Evolutionary conservation across 2,888 invertebrate genomes (phyloP).

Genomic region (Malachius bipustulatus): DNA sequence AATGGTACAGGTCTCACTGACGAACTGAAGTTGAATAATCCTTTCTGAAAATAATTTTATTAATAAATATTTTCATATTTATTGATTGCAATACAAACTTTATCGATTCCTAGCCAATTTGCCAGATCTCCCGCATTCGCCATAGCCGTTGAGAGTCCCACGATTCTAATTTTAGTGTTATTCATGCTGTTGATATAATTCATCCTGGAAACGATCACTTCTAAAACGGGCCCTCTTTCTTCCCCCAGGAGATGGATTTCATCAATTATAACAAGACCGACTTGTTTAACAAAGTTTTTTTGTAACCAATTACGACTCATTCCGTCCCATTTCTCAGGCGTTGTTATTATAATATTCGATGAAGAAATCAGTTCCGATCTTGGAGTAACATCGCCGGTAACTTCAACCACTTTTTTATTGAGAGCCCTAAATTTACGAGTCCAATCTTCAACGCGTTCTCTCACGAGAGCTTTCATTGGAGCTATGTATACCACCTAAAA

Average conservation of each 20-base stretch:
- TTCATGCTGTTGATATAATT: constrained; percentile 93
- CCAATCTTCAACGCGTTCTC: constrained; percentile 96
- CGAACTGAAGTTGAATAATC: constrained; percentile 93
- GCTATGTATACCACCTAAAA: constrained; percentile 90
- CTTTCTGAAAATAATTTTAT: constrained; percentile 43
- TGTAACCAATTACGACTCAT: constrained; percentile 98
- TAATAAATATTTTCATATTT: neutral
- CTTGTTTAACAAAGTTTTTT: constrained; percentile 83
- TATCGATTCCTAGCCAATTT: constrained; percentile 77
- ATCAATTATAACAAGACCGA: constrained; percentile 89
- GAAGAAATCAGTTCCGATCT: constrained; percentile 71
- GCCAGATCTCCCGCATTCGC: constrained; percentile 96
- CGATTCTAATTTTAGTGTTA: constrained; percentile 66
- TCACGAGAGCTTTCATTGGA: constrained; percentile 92
- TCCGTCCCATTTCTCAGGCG: constrained; percentile 99
- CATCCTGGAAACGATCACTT: constrained; percentile 95
- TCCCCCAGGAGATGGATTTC: constrained; percentile 96
- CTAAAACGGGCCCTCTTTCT: constrained; percentile 80
- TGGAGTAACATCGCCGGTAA: constrained; percentile 89
- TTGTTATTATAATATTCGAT: constrained; percentile 92
- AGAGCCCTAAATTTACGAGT: constrained; percentile 60
- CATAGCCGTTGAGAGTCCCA: constrained; percentile 93
- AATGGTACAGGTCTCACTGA: constrained; percentile 96
- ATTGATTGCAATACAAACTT: neutral
- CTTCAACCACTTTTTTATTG: constrained; percentile 78